Base-by-base conservation (phyloP, 2,797 vertebrate genomes). In the Centroberyx gerrardi region DNA sequence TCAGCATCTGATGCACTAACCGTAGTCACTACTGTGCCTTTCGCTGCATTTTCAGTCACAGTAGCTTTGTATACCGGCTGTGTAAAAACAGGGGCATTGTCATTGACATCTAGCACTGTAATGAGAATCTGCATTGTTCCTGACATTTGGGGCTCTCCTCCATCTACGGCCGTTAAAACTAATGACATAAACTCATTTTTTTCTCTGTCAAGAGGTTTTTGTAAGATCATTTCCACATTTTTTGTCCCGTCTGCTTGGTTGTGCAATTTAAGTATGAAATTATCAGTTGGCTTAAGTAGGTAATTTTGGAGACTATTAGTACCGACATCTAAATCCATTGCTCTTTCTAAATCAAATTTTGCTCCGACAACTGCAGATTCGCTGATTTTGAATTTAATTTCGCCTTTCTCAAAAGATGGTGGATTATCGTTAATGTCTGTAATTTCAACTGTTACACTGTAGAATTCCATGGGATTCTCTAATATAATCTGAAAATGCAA, bases 231-330 rank as follows among this genome's bases (percentile, higher is more conserved):
- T 64, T 87, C 93, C 1, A 89, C 91, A 12, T 91, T 90, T 49
- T 93, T 95, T 1, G 68, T 90, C 0, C 88, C 91, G 5, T 95
- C 94, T 0, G 74, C 67, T 18, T 91, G 90, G 0, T 28, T 93
- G 56, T 94, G 87, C 1, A 94, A 42, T 28, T 93, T 90, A 46
- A 96, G 78, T 0, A 73, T 54, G 73, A 96, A 96, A 76, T 93
- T 62, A 28, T 81, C 82, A 17, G 29, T 83, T 2, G 88, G 86
- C 0, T 83, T 86, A 0, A 92, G 80, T 0, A 77, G 1, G 4
- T 92, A 92, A 1, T 46, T 81, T 29, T 88, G 83, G 3, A 92
- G 73, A 62, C 12, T 60, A 10, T 92, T 92, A 2, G 4, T 61
- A 2, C 85, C 88, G 0, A 89, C 86, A 62, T 92, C 90, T 4